phyloP scores from a whole-genome alignment of 2,888 invertebrate species.

The Autographa pulchrina region DNA sequence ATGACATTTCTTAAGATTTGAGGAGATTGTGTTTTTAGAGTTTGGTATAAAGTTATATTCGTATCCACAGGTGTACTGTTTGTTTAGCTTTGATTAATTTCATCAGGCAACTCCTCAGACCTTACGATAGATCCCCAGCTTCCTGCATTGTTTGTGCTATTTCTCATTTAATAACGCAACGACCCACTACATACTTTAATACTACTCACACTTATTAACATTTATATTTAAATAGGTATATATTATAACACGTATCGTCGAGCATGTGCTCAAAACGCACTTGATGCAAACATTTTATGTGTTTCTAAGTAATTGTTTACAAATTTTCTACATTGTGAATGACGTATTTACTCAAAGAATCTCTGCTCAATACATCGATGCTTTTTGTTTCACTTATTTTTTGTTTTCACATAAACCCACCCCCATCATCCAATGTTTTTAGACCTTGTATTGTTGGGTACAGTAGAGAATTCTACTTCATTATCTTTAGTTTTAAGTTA shows the following conservation, averaged over 20 bases:
- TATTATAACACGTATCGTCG: conserved; percentile 31
- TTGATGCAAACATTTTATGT: conserved; percentile 40
- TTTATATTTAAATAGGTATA: conserved; percentile 19
- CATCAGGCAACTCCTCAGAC: conserved; percentile 65
- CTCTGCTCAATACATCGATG: conserved; percentile 77
- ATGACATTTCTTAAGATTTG: conserved; percentile 70
- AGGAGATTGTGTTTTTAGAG: conserved; percentile 60
- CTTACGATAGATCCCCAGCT: conserved; percentile 62
- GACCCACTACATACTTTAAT: conserved; percentile 44
- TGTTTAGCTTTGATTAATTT: background rate
- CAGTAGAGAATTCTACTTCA: conserved; percentile 60
- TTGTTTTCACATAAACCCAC: conserved; percentile 83
- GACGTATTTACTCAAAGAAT: conserved; percentile 66
- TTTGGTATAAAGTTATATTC: conserved; percentile 6
- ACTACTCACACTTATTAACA: conserved; percentile 47
- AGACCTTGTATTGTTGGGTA: conserved; percentile 49
- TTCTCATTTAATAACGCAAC: conserved; percentile 53
- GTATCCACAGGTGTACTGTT: background rate
- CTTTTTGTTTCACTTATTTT: conserved; percentile 53
- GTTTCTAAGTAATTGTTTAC: conserved; percentile 19
- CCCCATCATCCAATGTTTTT: conserved; percentile 70
- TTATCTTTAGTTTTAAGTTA: conserved; percentile 66
- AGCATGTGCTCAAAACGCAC: conserved; percentile 50
- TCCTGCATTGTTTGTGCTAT: conserved; percentile 65
- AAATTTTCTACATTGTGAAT: conserved; percentile 17